Evolutionary conservation across 2,888 invertebrate genomes (phyloP), one percentile per base, ranked within the genome.

Genomic region (Germaria angustata): DNA sequence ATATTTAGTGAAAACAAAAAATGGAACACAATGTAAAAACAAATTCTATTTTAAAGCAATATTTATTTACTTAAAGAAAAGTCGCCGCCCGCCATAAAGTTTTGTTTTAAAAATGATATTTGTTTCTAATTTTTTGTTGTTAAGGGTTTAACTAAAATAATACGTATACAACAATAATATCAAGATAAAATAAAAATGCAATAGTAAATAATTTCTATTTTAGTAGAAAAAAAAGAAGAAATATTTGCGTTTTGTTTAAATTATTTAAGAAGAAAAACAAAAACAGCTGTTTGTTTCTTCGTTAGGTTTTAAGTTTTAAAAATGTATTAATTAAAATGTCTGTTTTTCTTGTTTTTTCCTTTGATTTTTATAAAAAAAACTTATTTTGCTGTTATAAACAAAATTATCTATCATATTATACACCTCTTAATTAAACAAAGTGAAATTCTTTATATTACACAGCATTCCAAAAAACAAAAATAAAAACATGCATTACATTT

Each of bases 391-490:
- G 73, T 78, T 68, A 22, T 39, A 75, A 59, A 61, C 46, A 71
- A 72, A 72, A 63, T 55, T 53, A 36, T 69, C 15, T 51, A 41
- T 36, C 41, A 57, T 57, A 44, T 61, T 68, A 15, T 79, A 57
- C 46, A 51, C 46, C 55, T 68, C 69, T 73, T 68, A 22, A 57
- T 39, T 13, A 65, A 49, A 79, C 57, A 44, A 65, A 66, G 17
- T 34, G 11, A 66, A 81, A 69, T 71, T 81, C 72, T 73, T 82
- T 80, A 79, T 51, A 75, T 46, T 55, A 81, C 77, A 80, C 82
- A 85, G 85, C 85, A 85, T 85, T 85, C 85, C 85, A 85, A 81
- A 80, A 73, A 75, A 84, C 75, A 53, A 78, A 63, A 69, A 75
- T 51, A 75, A 66, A 69, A 71, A 51, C 59, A 66, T 51, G 63